Evolutionary conservation across 1,140 invertebrate species (phyloP).

Genomic region (Trichonephila inaurata): DNA sequence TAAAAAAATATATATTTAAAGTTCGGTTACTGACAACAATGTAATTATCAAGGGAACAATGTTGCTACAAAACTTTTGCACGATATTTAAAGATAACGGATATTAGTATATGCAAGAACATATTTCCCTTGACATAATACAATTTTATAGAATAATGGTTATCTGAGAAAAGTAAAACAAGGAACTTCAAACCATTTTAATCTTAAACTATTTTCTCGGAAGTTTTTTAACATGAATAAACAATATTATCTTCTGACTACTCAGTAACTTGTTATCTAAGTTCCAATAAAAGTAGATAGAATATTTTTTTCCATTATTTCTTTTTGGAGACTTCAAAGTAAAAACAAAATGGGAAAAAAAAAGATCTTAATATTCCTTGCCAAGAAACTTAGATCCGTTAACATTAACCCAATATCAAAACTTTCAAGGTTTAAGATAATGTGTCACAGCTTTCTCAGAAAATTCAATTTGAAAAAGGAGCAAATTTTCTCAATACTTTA

Average conservation of each 20-base stretch:
- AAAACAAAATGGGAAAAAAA: neutral
- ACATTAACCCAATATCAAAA: slow-evolving; percentile 32
- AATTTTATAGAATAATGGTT: no score
- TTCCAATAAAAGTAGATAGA: slow-evolving; percentile 19
- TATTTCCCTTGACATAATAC: no score
- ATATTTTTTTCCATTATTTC: neutral
- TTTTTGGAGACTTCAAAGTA: neutral
- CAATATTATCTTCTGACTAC: neutral
- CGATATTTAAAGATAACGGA: no score
- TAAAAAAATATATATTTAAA: no score
- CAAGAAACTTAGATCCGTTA: neutral
- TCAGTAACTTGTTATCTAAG: slow-evolving; percentile 21
- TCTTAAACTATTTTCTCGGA: neutral
- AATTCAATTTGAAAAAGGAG: slow-evolving; percentile 52
- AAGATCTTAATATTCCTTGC: neutral
- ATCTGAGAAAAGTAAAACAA: neutral
- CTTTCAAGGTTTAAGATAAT: slow-evolving; percentile 33
- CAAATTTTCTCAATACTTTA: slow-evolving; percentile 48
- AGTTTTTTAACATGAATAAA: neutral
- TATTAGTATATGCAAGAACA: no score
- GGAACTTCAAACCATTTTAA: neutral
- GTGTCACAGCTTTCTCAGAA: slow-evolving; percentile 36
- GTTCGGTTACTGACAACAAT: no score
- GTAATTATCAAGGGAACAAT: no score
- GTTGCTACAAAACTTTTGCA: no score